Conservation (phyloP, 2,888 invertebrate genomes). For the Phengaris alcon region DNA sequence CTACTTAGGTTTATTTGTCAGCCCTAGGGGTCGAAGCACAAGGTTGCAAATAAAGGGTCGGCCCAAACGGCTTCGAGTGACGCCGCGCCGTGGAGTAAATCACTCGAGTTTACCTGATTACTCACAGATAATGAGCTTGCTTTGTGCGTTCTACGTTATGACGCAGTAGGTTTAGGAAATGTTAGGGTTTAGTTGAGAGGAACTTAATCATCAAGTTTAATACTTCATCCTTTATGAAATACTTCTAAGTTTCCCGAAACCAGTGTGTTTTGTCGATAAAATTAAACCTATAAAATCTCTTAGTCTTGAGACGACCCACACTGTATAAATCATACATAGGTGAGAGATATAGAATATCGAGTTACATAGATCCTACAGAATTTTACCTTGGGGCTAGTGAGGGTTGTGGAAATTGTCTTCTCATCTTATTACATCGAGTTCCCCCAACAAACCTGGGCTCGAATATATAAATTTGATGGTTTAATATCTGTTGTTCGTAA, state of each 20-base stretch:
- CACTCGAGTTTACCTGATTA: conserved; percentile 33
- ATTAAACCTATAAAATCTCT: too few species aligned
- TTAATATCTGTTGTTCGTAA: background rate
- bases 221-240: too few species aligned
- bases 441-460: background rate
- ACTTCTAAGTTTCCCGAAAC: too few species aligned
- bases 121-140: conserved; percentile 30
- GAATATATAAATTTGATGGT: conserved; percentile 2
- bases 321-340: background rate
- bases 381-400: conserved; percentile 10
- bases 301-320: too few species aligned
- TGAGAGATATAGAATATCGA: background rate
- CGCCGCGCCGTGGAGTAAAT: conserved; percentile 32
- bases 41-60: conserved; percentile 40
- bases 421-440: background rate
- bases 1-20: conserved; percentile 4
- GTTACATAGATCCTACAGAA: background rate
- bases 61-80: conserved; percentile 35
- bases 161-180: background rate
- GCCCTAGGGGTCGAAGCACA: conserved; percentile 42
- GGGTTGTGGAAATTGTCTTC: conserved; percentile 12
- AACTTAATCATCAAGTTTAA: too few species aligned
- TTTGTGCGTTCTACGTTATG: conserved; percentile 11
- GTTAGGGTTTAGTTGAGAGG: background rate
- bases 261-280: too few species aligned